Percentiles rank a stretch among this genome's conserved stretches.
These are phyloP conservation scores for Oscheius myriophilus DNA, from an alignment of 2,888 invertebrate genomes.

Conservation along the genomic window DNA sequence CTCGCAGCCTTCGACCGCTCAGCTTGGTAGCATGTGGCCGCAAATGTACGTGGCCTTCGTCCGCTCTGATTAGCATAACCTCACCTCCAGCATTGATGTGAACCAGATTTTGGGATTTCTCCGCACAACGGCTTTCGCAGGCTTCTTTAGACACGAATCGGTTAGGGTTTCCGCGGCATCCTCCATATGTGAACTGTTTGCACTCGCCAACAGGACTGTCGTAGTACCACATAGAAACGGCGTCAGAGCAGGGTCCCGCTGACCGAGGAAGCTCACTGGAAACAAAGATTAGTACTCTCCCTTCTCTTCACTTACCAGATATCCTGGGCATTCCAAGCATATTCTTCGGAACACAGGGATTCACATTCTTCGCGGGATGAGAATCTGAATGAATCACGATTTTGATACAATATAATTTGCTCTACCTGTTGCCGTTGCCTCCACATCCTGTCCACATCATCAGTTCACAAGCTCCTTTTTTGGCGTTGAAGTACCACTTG, in stretches of 20 bases:
- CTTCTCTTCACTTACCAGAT: constrained; percentile 18
- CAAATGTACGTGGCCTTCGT: not conserved
- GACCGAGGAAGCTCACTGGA: constrained; percentile 37
- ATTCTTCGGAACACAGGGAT: constrained; percentile 54
- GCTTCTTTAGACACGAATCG: constrained; percentile 32
- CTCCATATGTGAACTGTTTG: constrained; percentile 66
- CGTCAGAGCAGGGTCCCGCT: constrained; percentile 67
- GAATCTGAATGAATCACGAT: constrained; percentile 36
- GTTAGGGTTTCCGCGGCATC: constrained; percentile 67
- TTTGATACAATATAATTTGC: not conserved
- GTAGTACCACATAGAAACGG: constrained; percentile 66
- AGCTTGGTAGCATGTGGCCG: no score
- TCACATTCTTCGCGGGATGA: constrained; percentile 64
- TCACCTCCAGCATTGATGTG: constrained; percentile 33
- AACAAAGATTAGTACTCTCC: not conserved
- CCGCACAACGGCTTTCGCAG: constrained; percentile 42
- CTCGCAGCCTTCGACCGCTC: not conserved
- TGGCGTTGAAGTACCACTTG: constrained; percentile 62
- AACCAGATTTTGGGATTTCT: constrained; percentile 29
- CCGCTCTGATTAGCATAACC: not conserved
- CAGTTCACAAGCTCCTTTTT: constrained; percentile 50
- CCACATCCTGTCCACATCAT: constrained; percentile 69
- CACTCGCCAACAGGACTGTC: constrained; percentile 47
- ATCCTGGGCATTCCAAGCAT: constrained; percentile 28
- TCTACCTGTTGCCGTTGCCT: constrained; percentile 67